These are phyloP conservation scores for Oncorhynchus mykiss DNA, from an alignment of 2,113 vertebrate genomes.

Conservation along the genomic window DNA sequence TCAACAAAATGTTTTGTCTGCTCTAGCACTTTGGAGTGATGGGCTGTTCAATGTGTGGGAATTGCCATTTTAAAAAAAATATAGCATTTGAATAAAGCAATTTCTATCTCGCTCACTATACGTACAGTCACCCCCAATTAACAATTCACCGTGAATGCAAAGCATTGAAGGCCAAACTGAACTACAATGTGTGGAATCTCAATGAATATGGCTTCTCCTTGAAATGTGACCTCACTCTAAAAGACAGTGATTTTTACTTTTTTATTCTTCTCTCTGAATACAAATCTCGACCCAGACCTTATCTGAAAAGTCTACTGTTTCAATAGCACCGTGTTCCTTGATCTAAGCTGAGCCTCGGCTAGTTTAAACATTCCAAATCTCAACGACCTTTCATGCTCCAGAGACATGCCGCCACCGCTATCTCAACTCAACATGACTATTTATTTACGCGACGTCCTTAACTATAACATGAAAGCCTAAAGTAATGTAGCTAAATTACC, in stretches of 20 bases:
- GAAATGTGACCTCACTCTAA: background rate
- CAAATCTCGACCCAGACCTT: background rate
- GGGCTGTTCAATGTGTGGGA: too few relatives aligned
- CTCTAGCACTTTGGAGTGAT: too few relatives aligned
- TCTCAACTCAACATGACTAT: background rate
- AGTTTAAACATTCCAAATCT: conserved; percentile 2
- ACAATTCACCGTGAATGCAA: too few relatives aligned
- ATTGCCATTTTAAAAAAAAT: too few relatives aligned
- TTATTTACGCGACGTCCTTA: background rate
- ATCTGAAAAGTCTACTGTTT: background rate
- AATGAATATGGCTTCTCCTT: background rate
- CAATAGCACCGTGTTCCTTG: background rate
- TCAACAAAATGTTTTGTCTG: too few relatives aligned
- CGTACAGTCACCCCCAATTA: too few relatives aligned
- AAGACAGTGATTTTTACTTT: too few relatives aligned
- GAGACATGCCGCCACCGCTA: background rate
- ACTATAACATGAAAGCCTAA: background rate
- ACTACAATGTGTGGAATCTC: too few relatives aligned
- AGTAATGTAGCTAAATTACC: background rate
- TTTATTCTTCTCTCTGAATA: background rate
- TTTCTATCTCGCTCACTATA: too few relatives aligned
- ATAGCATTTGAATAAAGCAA: too few relatives aligned
- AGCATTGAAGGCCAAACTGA: too few relatives aligned
- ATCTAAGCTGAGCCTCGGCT: background rate
- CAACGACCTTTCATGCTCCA: background rate